These are phyloP conservation scores for Eristalis arbustorum DNA, from an alignment of 2,888 invertebrate genomes.

Conservation along the genomic window DNA sequence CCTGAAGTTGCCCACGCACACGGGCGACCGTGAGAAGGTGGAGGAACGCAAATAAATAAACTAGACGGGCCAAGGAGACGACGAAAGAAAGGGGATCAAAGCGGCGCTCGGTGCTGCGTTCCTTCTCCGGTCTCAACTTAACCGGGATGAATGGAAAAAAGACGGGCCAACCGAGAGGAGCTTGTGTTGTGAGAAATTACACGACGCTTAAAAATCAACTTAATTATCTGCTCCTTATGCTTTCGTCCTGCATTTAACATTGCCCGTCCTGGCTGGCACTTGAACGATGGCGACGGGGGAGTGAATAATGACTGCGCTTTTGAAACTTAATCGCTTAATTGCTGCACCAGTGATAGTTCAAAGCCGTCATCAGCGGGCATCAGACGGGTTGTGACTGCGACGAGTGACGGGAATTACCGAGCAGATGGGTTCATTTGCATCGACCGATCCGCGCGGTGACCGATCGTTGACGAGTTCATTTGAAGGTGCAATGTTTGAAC, in stretches of 20 bases:
- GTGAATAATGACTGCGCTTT: not conserved
- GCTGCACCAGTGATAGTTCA: constrained; percentile 5
- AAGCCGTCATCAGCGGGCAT: not conserved
- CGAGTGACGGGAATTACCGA: not conserved
- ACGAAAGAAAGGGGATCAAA: not conserved
- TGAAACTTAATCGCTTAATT: constrained; percentile 30
- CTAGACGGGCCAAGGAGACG: not conserved
- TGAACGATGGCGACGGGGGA: not conserved
- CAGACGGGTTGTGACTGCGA: not conserved
- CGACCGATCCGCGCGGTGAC: too few species aligned
- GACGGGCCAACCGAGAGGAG: not conserved
- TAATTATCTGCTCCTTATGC: constrained; percentile 2
- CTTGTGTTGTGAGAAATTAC: not conserved
- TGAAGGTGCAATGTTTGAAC: too few species aligned
- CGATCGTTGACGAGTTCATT: too few species aligned
- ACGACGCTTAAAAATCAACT: constrained; percentile 20
- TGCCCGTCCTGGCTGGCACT: not conserved
- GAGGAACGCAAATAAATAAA: too few species aligned
- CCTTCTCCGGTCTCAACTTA: not conserved
- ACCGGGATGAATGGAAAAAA: not conserved
- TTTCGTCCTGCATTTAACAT: not conserved
- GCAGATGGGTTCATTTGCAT: too few species aligned
- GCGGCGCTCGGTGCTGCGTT: not conserved
- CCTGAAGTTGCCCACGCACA: constrained; percentile 8
- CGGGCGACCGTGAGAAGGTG: not conserved